Evolutionary conservation across 2,797 vertebrate genomes (phyloP).

Genomic region (Sebastes hubbsi): DNA sequence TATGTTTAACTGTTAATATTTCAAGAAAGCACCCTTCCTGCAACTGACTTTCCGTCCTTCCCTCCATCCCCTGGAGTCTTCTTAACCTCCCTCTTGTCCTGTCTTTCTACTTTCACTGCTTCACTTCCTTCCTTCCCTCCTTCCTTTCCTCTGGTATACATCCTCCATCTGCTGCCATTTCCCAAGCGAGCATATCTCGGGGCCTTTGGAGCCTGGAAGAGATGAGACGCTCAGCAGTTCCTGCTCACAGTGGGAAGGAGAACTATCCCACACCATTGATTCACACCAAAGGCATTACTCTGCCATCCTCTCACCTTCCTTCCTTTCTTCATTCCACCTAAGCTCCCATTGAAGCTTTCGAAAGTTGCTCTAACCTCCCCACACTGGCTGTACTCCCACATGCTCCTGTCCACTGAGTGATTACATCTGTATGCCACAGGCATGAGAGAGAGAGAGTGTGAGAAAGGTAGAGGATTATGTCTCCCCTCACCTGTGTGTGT

Average conservation of each 20-base stretch:
- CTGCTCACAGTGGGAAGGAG: constrained; percentile 8
- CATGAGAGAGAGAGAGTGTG: constrained; percentile 27
- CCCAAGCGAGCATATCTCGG: constrained; percentile 19
- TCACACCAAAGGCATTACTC: constrained; percentile 29
- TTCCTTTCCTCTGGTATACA: background rate
- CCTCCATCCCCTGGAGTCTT: background rate
- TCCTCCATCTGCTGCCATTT: constrained; percentile 26
- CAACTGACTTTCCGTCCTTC: background rate
- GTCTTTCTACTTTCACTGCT: background rate
- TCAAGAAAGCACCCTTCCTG: constrained; percentile 1
- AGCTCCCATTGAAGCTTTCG: constrained; percentile 32
- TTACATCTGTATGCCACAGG: constrained; percentile 56
- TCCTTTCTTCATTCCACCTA: constrained; percentile 37
- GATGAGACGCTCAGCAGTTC: constrained; percentile 34
- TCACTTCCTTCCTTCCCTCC: constrained; percentile 1
- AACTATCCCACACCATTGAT: constrained; percentile 31
- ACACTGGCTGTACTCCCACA: constrained; percentile 17
- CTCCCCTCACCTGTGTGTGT: constrained; percentile 22
- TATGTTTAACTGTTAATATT: constrained; percentile 27
- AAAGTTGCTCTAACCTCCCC: constrained; percentile 33
- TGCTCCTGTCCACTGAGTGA: constrained; percentile 43
- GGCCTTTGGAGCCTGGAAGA: constrained; percentile 22
- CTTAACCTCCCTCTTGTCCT: background rate
- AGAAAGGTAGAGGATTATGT: constrained; percentile 50
- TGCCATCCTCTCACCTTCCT: constrained; percentile 14